phyloP scores from a whole-genome alignment of 1,140 invertebrate genomes.

The Hycleus cichorii region DNA sequence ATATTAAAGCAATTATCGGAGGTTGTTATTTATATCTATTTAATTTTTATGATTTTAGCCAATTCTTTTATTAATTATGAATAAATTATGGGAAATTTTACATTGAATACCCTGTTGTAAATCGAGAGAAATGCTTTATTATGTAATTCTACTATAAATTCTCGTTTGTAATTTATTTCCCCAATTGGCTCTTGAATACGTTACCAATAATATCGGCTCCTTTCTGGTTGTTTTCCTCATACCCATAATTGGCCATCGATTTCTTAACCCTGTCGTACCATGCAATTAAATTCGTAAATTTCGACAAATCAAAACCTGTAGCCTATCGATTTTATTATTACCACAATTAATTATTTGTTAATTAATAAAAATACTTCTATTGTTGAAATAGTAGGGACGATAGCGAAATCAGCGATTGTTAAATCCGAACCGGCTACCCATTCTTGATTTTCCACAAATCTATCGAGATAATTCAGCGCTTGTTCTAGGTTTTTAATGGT shows the following conservation, averaged over 20 bases:
- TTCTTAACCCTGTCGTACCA: slow-evolving; percentile 28
- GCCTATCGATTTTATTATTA: not conserved
- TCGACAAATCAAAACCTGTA: slow-evolving; percentile 16
- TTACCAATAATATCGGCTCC: slow-evolving; percentile 37
- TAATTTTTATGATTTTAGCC: no score
- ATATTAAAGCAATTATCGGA: no score
- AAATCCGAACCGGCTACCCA: slow-evolving; percentile 42
- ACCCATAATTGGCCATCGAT: slow-evolving; percentile 23
- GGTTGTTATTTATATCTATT: no score
- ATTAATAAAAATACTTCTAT: slow-evolving; percentile 2
- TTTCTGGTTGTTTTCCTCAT: slow-evolving; percentile 38
- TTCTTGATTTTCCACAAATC: slow-evolving; percentile 33
- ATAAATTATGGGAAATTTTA: no score
- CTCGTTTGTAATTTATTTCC: no score
- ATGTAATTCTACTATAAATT: no score
- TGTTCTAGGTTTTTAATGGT: slow-evolving; percentile 36
- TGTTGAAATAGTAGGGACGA: slow-evolving; percentile 29
- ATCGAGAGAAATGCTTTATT: no score
- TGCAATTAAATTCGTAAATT: slow-evolving; percentile 21
- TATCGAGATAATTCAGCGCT: slow-evolving; percentile 38
- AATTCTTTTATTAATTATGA: no score
- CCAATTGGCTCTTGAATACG: slow-evolving; percentile 34
- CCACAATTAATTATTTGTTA: no score
- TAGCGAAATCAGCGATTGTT: slow-evolving; percentile 48
- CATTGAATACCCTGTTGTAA: no score